phyloP scores from a whole-genome alignment of 1,140 invertebrate genomes.

The Meloidogyne hapla region DNA sequence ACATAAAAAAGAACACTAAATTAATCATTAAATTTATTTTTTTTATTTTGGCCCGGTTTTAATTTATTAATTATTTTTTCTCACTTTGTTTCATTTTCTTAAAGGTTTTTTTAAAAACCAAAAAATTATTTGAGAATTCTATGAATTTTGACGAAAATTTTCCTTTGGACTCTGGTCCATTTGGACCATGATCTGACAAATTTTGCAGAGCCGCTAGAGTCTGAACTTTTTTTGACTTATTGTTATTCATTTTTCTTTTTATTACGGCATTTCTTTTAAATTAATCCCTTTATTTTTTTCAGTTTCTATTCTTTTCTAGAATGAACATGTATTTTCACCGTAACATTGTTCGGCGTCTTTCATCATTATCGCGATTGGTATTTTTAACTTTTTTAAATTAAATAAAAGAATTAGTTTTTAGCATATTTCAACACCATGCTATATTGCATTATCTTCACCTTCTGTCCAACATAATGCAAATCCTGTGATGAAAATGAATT shows the following conservation, averaged over 20 bases:
- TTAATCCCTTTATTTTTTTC: background rate
- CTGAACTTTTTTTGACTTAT: too few relatives aligned
- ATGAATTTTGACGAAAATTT: too few relatives aligned
- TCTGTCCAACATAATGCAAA: background rate
- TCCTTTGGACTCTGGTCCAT: background rate
- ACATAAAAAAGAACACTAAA: constrained; percentile 39
- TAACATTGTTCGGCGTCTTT: background rate
- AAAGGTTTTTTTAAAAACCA: background rate
- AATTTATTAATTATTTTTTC: background rate
- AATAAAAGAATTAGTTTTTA: background rate
- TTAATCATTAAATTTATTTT: background rate
- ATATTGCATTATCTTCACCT: background rate
- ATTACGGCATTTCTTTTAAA: background rate
- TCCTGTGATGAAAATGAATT: background rate
- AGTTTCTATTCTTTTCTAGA: background rate
- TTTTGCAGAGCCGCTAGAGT: too few relatives aligned
- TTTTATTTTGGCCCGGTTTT: background rate
- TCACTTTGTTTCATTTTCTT: background rate
- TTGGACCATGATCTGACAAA: too few relatives aligned
- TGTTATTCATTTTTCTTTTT: too few relatives aligned
- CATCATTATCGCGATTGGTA: background rate
- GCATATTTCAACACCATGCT: background rate
- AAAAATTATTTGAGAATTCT: background rate
- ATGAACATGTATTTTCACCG: background rate
- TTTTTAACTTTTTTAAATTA: background rate